Percentiles rank a stretch among this genome's conserved stretches.
Conservation (phyloP, 2,113 vertebrate species). For the Tonatia bakeri region DNA sequence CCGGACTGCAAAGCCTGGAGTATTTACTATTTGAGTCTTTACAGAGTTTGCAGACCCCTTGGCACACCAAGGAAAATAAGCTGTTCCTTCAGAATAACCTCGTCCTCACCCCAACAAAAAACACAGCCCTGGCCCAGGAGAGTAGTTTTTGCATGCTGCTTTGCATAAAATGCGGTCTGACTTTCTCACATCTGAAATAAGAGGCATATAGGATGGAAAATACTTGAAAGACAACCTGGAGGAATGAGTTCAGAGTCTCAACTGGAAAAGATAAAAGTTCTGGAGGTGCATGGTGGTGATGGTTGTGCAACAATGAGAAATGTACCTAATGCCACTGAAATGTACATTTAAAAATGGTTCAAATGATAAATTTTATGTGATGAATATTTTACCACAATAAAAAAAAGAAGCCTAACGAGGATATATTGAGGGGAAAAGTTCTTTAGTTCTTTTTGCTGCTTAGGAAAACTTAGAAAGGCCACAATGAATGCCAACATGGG, state of each 20-base stretch:
- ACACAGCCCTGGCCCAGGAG: not conserved
- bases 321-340: not conserved
- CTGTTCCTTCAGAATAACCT: not conserved
- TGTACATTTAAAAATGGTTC: not conserved
- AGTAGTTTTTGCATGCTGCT: not conserved
- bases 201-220: not conserved
- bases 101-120: not conserved
- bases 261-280: not conserved
- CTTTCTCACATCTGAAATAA: not conserved
- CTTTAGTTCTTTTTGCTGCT: not conserved
- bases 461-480: not conserved
- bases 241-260: not conserved
- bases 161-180: not conserved
- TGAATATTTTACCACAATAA: not conserved
- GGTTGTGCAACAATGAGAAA: not conserved
- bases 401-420: not conserved
- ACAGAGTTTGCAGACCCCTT: not conserved
- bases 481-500: not conserved
- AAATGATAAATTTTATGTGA: not conserved
- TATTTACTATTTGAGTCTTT: not conserved
- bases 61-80: conserved; percentile 20
- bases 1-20: not conserved
- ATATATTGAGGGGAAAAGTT: too few relatives aligned
- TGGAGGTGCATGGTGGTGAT: not conserved
- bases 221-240: not conserved